Percentiles rank a stretch among this genome's conserved stretches.
Conservation (phyloP, 2,888 invertebrate genomes). For the Papilio protenor region DNA sequence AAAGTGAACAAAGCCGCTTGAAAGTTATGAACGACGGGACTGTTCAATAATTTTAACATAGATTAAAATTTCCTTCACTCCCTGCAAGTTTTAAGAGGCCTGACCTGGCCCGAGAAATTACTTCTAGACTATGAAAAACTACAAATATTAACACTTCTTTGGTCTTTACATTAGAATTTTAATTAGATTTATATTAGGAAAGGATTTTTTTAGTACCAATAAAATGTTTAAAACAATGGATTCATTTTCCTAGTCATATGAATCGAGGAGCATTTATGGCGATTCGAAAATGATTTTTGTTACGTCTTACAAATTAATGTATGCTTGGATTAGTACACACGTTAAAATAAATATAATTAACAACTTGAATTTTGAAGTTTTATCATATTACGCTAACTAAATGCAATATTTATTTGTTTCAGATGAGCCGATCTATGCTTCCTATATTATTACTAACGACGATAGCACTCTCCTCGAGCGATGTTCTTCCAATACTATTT, state of each 20-base stretch:
- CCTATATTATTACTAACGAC: constrained; percentile 69
- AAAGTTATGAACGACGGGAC: neutral
- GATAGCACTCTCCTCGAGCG: constrained; percentile 73
- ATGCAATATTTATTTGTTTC: constrained; percentile 60
- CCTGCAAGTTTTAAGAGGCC: neutral
- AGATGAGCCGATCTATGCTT: constrained; percentile 71
- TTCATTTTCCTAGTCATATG: too few species aligned
- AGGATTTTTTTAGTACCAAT: neutral
- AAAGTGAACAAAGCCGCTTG: constrained; percentile 7
- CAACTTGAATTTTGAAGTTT: too few species aligned
- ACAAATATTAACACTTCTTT: neutral
- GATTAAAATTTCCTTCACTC: neutral
- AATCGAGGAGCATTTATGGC: too few species aligned
- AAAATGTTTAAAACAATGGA: too few species aligned
- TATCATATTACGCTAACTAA: neutral
- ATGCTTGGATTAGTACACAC: too few species aligned
- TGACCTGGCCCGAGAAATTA: neutral
- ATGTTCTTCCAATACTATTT: constrained; percentile 67
- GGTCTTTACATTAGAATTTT: neutral
- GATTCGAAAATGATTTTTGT: too few species aligned
- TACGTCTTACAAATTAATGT: too few species aligned
- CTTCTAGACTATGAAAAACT: neutral
- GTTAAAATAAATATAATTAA: too few species aligned
- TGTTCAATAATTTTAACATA: constrained; percentile 7
- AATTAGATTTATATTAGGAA: neutral